Evolutionary conservation across 2,797 vertebrate species (phyloP), one percentile per base, ranked within the genome.

Genomic region (Clarias fuscus): DNA sequence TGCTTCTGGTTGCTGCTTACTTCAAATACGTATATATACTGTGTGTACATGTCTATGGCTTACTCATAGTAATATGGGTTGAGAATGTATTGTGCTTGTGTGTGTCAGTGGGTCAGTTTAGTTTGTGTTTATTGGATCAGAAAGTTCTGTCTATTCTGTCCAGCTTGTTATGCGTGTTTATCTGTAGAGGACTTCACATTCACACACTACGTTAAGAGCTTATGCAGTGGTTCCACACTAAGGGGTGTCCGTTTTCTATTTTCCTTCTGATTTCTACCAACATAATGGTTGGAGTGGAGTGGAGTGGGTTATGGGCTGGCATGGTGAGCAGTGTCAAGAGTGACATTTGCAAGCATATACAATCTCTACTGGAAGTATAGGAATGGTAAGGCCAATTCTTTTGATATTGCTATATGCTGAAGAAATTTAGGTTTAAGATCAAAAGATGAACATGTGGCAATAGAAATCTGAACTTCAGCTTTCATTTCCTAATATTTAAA

Each of bases 61-160:
- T 33, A 24, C 48, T 30, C 30, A 56, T 56, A 37, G 15, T 20
- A 27, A 18, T 58, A 40, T 61, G 11, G 22, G 22, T 22, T 20
- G 30, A 79, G 27, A 27, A 5, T 43, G 43, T 43, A 64, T 5
- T 20, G 30, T 83, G 37, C 67, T n/a, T 79, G 48, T 84, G 40
- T 76, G 24, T 71, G 22, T 40, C 33, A n/a, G 43, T 18, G 43
- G n/a, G 71, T 83, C 43, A 77, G 84, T 33, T 88, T 71, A 77
- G 84, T 33, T 88, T 71, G 76, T 86, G 20, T 89, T 80, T 90
- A 73, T 90, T 88, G 84, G 70, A 83, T 87, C 37, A 71, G 24
- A 84, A 86, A 37, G 70, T 71, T 71, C 37, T 27, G 24, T 7
- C 79, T 22, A 56, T 83, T 85, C 68, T 85, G 53, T 88, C 58